Evolutionary conservation across 2,113 vertebrate genomes (phyloP), one percentile per base, ranked within the genome.

Genomic region (Misgurnus mizolepis): DNA sequence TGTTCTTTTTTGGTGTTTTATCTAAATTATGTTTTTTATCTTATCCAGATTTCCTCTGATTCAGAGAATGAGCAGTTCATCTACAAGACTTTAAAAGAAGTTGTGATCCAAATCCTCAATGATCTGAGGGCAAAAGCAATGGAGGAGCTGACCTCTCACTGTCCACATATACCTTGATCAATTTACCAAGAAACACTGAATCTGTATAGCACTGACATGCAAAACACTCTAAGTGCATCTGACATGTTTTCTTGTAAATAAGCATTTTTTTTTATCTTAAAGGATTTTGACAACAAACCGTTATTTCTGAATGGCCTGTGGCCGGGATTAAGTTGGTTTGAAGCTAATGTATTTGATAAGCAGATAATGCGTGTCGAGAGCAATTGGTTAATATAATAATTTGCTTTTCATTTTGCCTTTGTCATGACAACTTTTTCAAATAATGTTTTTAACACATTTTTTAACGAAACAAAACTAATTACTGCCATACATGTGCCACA

Each of bases 21-120:
- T 61, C 43, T 17, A 74, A 34, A 66, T 22, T 22, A 27, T 64
- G 56, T 82, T 85, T 86, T 64, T 88, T 43, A 85, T 79, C 85
- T 88, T 85, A 68, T 62, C 41, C 83, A 99, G 97, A 91, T 92
- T 39, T 91, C 86, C 84, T 88, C 90, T 1, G 87, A 94, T 86
- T 94, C 94, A 47, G 94, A 94, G 84, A 88, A 93, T 22, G 95
- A 93, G 56, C 87, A 87, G 4, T 39, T 88, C 70, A 87, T 95
- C 86, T 94, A 95, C 88, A 84, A 79, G 15, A 92, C 92, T 47
- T 89, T 99, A 75, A 95, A 90, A 91, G 93, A 92, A 85, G 92
- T 96, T 87, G 93, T 99, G 89, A 93, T 92, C 74, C 92, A 92
- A 79, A 87, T 93, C 65, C 88, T 98, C 72, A 90, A 93, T 81